These are phyloP conservation scores for Rugalucina vietnamica DNA, from an alignment of 2,888 invertebrate species.

Conservation along the genomic window DNA sequence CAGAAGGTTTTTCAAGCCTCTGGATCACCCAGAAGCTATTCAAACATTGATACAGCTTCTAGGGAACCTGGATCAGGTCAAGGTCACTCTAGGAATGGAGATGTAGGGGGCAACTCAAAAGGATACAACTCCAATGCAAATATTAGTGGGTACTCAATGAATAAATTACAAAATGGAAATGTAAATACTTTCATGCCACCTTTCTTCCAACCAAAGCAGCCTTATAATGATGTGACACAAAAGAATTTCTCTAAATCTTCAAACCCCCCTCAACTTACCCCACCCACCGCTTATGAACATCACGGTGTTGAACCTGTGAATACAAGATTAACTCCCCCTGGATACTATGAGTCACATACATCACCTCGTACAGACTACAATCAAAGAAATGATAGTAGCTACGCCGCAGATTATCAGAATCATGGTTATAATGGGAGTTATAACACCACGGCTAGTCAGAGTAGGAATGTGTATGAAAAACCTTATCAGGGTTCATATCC, in stretches of 20 bases:
- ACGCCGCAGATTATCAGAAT: not conserved
- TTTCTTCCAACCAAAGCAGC: not conserved
- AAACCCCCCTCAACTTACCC: not conserved
- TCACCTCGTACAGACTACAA: not conserved
- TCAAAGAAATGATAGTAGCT: not conserved
- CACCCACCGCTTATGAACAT: slow-evolving; percentile 7
- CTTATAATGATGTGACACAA: slow-evolving; percentile 1
- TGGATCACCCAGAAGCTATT: not conserved
- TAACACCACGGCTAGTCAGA: not conserved
- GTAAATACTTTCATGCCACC: not conserved
- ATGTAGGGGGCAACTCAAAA: not conserved
- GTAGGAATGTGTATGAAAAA: not conserved
- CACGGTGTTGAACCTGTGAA: not conserved
- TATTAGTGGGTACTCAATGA: not conserved
- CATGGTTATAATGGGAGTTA: not conserved
- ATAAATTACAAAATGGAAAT: not conserved
- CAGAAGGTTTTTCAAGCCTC: not conserved
- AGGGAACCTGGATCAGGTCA: not conserved
- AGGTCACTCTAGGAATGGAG: not conserved
- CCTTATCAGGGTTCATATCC: not conserved
- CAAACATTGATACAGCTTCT: not conserved
- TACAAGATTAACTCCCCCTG: slow-evolving; percentile 32
- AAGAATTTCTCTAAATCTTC: not conserved
- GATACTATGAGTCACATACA: slow-evolving; percentile 33
- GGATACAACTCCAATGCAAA: not conserved